Conservation (phyloP, 2,113 vertebrate species). For the Galeopterus variegatus region DNA sequence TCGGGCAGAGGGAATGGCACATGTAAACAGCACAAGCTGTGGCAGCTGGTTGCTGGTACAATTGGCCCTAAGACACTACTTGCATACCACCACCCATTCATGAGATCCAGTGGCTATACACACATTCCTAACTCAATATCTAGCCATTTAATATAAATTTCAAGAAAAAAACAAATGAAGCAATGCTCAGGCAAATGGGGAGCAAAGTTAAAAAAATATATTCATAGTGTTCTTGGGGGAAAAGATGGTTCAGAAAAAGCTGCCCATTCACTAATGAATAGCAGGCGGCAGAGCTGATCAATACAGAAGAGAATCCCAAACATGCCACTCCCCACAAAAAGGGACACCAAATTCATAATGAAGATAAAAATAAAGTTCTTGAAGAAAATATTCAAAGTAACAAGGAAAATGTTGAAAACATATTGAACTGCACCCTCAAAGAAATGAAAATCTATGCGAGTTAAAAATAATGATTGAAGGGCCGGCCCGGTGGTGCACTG, state of each 20-base stretch:
- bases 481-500: no score
- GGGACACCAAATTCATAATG: background rate
- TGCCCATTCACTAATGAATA: background rate
- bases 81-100: fast-evolving
- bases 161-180: background rate
- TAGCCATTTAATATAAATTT: background rate
- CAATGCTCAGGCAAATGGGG: background rate
- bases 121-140: no score
- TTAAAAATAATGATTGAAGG: background rate
- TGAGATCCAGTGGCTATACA: fast-evolving
- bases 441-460: background rate
- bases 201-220: background rate
- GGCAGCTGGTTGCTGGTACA: background rate
- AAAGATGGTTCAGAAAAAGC: background rate
- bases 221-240: background rate
- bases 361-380: background rate
- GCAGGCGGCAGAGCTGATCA: background rate
- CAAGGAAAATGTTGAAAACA: background rate
- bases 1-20: no score
- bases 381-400: background rate
- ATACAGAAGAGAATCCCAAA: background rate
- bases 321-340: fast-evolving
- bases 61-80: background rate
- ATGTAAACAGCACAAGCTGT: fast-evolving
- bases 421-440: background rate